Conservation (phyloP, 2,113 vertebrate genomes). For the Pantherophis guttatus region DNA sequence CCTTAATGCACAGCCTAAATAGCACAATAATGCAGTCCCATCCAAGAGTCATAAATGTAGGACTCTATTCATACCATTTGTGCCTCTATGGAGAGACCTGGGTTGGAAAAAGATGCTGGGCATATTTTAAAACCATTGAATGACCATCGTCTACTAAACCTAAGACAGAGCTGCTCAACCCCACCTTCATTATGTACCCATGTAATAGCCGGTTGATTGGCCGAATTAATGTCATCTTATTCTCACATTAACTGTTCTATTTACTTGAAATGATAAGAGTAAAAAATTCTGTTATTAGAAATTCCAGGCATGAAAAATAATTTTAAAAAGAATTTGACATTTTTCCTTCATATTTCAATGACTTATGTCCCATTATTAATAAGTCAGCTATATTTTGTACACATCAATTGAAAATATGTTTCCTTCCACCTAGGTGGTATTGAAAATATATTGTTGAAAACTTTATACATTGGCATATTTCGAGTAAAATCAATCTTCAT, state of each 20-base stretch:
- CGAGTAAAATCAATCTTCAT: slow-evolving; percentile 38
- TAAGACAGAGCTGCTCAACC: background rate
- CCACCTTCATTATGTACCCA: background rate
- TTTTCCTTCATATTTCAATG: background rate
- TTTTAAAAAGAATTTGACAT: background rate
- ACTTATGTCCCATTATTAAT: background rate
- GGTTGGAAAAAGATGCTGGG: background rate
- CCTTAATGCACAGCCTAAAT: background rate
- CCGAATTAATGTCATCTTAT: background rate
- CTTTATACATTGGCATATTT: slow-evolving; percentile 50
- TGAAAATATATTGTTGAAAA: slow-evolving; percentile 43
- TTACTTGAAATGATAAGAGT: background rate
- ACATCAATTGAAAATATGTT: background rate
- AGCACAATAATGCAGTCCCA: background rate
- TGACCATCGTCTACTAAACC: background rate
- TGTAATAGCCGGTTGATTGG: background rate
- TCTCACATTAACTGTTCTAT: slow-evolving; percentile 15
- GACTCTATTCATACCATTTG: background rate
- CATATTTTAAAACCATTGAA: background rate
- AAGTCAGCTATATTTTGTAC: slow-evolving; percentile 3
- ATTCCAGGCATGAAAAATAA: slow-evolving; percentile 20
- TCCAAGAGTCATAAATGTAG: background rate
- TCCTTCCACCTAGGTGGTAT: slow-evolving; percentile 3
- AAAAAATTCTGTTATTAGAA: slow-evolving; percentile 18
- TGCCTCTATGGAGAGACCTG: background rate